Percentiles rank a stretch among this genome's conserved stretches.
These are phyloP conservation scores for Lutra lutra DNA, from an alignment of 2,797 vertebrate species.

Conservation along the genomic window DNA sequence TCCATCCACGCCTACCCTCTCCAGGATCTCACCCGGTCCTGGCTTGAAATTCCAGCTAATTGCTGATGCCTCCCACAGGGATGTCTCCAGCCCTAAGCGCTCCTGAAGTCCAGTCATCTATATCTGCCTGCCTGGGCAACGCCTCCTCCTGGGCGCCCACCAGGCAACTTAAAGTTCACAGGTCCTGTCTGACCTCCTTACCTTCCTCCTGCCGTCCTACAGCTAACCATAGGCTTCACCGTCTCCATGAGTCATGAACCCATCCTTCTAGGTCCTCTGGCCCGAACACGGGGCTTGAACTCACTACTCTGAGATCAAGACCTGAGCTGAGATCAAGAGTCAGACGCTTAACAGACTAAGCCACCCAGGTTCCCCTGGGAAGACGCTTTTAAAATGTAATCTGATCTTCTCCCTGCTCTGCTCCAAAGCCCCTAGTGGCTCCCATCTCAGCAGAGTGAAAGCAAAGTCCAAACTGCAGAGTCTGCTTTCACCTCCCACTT, in stretches of 20 bases:
- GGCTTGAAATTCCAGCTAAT: background rate
- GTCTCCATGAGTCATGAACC: background rate
- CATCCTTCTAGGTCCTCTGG: background rate
- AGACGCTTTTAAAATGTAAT: background rate
- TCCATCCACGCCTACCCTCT: rapidly evolving
- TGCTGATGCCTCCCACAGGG: too few species aligned
- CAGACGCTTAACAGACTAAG: background rate
- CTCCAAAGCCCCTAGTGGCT: background rate
- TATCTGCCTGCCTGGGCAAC: rapidly evolving
- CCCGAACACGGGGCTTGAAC: background rate
- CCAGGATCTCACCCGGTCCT: background rate
- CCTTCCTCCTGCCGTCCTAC: background rate
- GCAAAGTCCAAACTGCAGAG: background rate
- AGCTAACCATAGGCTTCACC: background rate
- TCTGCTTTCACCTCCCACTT: background rate
- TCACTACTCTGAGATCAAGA: background rate
- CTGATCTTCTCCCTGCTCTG: background rate
- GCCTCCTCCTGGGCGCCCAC: background rate
- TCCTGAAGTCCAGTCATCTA: background rate
- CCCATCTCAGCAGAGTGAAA: background rate
- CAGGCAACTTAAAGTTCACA: background rate
- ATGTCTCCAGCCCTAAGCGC: too few species aligned
- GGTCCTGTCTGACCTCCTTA: background rate
- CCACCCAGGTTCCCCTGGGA: background rate
- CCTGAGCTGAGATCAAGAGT: background rate